Conservation (phyloP, 2,797 vertebrate genomes). For the Varecia variegata region DNA sequence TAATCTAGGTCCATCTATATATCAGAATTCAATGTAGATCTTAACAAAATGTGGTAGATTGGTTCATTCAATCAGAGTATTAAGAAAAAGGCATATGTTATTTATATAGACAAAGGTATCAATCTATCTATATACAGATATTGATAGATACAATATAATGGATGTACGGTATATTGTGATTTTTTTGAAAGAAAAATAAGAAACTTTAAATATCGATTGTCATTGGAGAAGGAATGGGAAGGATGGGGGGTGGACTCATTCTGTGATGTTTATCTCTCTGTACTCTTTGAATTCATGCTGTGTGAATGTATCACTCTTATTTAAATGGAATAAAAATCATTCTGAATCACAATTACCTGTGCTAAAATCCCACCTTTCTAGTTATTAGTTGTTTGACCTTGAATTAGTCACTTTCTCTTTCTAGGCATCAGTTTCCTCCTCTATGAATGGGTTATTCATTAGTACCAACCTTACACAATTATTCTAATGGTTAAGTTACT, state of each 20-base stretch:
- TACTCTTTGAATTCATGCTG: background rate
- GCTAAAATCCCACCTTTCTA: background rate
- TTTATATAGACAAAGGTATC: background rate
- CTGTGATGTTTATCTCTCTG: background rate
- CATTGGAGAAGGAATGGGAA: background rate
- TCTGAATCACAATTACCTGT: background rate
- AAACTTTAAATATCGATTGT: background rate
- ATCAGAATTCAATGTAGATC: background rate
- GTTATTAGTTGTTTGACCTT: background rate
- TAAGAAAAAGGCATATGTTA: background rate
- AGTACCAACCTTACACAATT: background rate
- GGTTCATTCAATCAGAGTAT: background rate
- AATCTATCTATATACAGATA: background rate
- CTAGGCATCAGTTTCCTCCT: background rate
- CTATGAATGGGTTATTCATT: background rate
- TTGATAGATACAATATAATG: background rate
- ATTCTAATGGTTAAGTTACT: background rate
- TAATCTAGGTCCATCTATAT: background rate
- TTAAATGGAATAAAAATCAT: background rate
- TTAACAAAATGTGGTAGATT: background rate
- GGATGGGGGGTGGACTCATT: rapidly evolving
- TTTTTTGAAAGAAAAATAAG: background rate
- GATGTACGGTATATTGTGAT: background rate
- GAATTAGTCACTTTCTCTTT: background rate
- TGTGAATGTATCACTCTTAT: background rate